Base-by-base conservation (phyloP, 2,113 vertebrate genomes). In the Phycodurus eques region DNA sequence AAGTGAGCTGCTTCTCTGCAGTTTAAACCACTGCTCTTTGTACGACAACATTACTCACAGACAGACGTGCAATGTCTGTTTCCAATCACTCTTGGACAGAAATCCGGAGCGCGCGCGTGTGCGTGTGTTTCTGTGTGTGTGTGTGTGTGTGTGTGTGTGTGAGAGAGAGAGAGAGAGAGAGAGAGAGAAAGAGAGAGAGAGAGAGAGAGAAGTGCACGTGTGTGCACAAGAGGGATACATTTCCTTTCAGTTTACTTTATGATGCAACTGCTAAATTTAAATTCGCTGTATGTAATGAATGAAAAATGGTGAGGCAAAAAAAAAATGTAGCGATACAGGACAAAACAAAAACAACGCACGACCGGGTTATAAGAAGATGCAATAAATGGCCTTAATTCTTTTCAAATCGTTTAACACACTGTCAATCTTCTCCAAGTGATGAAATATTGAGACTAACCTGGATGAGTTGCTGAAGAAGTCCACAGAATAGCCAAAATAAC, bases 401-500 rank as follows among this genome's bases (percentile, higher is more conserved):
- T 54, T 2, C 51, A 54, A 8, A 33, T 10, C 3, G 11, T 35
- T 60, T 17, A 7, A 35, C 14, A 13, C 13, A 17, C 7, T 13
- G 11, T 14, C 3, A 13, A 7, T 20, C n/a, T 22, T 22, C 9
- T 12, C n/a, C 54, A 56, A 57, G 49, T 60, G 13, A 42, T 3
- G 51, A 39, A 17, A 60, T 27, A 63, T 79, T 70, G 35, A 12
- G 46, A 62, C 73, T 72, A 72, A 91, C 90, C 89, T 88, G 78
- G 85, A 78, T n/a, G 85, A 70, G 79, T 81, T 77, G 31, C 14
- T 17, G 75, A 85, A 85, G 77, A 91, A 89, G 39, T 91, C 90
- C 80, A 91, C 87, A 0, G 90, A 88, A 22, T 88, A 91, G 5
- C 90, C 90, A 68, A 90, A 91, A 11, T 88, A 87, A 87, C 88